phyloP scores from a whole-genome alignment of 2,797 vertebrate species.

The Momotus momota region DNA sequence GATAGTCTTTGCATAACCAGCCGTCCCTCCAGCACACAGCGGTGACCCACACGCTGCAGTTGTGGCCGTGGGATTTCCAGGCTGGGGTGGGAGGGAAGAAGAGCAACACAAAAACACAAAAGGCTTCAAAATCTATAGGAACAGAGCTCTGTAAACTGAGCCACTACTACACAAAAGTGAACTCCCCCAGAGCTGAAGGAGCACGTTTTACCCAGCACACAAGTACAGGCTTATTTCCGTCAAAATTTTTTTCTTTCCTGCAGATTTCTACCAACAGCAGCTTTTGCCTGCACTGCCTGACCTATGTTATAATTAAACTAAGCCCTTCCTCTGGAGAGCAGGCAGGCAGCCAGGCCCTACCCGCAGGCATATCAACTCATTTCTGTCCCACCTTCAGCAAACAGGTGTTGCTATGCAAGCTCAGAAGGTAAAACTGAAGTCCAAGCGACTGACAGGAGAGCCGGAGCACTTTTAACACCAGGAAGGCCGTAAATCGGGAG shows the following conservation, averaged over 20 bases:
- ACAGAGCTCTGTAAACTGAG: background rate
- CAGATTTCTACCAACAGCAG: background rate
- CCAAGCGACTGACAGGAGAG: background rate
- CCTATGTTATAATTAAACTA: slow-evolving; percentile 2
- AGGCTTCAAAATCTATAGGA: background rate
- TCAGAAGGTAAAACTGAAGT: slow-evolving; percentile 24
- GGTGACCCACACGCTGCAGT: background rate
- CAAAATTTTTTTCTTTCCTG: background rate
- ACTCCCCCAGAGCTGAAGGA: background rate
- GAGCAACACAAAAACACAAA: background rate
- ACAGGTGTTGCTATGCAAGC: slow-evolving; percentile 75
- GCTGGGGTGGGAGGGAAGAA: background rate
- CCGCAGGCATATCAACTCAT: slow-evolving; percentile 49
- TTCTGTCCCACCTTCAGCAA: slow-evolving; percentile 75
- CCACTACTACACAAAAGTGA: accelerated
- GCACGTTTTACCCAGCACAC: background rate
- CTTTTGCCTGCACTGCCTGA: background rate
- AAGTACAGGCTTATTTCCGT: slow-evolving; percentile 11
- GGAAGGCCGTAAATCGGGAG: background rate
- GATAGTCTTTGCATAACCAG: background rate
- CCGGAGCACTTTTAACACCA: background rate
- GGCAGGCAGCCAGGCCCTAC: slow-evolving; percentile 53
- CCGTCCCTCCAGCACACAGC: background rate
- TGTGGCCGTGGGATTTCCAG: background rate
- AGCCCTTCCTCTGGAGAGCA: slow-evolving; percentile 13